Evolutionary conservation across 2,113 vertebrate species (phyloP).

Genomic region (Hemiprocne comata): DNA sequence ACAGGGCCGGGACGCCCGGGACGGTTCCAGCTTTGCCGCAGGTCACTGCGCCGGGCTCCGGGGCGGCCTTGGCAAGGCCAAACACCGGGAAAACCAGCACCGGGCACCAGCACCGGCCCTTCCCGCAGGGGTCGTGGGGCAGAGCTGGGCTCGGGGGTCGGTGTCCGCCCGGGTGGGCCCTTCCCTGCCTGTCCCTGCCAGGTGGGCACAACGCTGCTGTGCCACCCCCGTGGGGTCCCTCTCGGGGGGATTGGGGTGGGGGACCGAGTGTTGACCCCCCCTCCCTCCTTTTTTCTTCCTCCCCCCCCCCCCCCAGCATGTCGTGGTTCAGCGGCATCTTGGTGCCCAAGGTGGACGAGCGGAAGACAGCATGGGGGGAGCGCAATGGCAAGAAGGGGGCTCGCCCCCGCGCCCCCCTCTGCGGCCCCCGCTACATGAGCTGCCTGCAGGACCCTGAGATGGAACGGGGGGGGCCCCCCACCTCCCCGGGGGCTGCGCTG

Average conservation of each 20-base stretch:
- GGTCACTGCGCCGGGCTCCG: neutral
- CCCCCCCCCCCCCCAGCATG: slow-evolving; percentile 66
- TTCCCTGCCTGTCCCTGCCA: no score
- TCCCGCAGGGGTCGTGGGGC: neutral
- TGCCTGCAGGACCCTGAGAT: slow-evolving; percentile 92
- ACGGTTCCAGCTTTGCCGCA: slow-evolving; percentile 46
- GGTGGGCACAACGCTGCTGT: neutral
- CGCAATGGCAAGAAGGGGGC: slow-evolving; percentile 93
- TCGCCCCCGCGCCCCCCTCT: slow-evolving; percentile 86
- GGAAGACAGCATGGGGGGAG: slow-evolving; percentile 94
- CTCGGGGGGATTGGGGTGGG: neutral
- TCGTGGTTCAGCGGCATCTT: slow-evolving; percentile 97
- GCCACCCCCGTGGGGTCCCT: neutral
- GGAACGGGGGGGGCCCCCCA: slow-evolving; percentile 60
- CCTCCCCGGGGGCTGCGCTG: slow-evolving; percentile 77
- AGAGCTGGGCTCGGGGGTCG: neutral
- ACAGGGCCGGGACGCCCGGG: slow-evolving; percentile 48
- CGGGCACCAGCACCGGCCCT: no score
- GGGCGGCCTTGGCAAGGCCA: neutral
- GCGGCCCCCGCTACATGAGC: slow-evolving; percentile 93
- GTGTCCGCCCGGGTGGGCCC: neutral
- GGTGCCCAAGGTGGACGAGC: slow-evolving; percentile 95
- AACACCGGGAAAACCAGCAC: neutral
- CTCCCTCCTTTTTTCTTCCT: neutral
- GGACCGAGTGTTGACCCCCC: neutral